A percentile compares a stretch with the other conserved stretches of the same genome.
Conservation (phyloP, 2,797 vertebrate species). For the Anguilla pacifica region DNA sequence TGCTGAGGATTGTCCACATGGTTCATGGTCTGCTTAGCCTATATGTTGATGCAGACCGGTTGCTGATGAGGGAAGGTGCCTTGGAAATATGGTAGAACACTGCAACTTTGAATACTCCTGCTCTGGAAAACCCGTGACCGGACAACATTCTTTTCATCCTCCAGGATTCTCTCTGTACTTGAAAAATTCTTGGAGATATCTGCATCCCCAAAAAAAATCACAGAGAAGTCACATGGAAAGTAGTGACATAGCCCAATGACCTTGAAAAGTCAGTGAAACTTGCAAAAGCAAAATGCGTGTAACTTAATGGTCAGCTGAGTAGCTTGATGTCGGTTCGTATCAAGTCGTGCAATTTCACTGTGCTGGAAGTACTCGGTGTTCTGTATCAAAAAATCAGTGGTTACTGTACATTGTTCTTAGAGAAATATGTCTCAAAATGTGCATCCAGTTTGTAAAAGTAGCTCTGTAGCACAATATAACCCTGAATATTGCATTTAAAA, state of each 20-base stretch:
- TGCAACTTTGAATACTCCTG: not conserved
- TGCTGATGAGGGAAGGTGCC: not conserved
- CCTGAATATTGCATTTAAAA: too few relatives aligned
- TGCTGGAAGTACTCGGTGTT: not conserved
- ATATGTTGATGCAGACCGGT: not conserved
- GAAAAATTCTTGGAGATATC: not conserved
- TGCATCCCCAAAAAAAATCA: not conserved
- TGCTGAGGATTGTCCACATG: not conserved
- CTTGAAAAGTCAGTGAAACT: not conserved
- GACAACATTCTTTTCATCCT: not conserved
- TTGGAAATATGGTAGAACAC: not conserved
- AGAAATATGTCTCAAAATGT: not conserved
- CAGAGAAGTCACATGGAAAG: not conserved
- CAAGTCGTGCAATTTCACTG: not conserved
- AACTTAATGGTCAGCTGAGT: not conserved
- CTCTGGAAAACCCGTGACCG: not conserved
- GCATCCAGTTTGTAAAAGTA: not conserved
- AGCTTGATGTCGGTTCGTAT: not conserved
- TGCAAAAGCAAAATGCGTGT: not conserved
- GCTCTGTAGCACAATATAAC: too few relatives aligned
- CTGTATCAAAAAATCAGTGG: not conserved
- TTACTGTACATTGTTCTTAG: not conserved
- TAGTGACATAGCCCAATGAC: not conserved
- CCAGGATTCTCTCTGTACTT: not conserved
- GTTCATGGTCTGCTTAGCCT: not conserved